Base-by-base conservation (phyloP, 2,797 vertebrate genomes). In the Prunella strophiata region DNA sequence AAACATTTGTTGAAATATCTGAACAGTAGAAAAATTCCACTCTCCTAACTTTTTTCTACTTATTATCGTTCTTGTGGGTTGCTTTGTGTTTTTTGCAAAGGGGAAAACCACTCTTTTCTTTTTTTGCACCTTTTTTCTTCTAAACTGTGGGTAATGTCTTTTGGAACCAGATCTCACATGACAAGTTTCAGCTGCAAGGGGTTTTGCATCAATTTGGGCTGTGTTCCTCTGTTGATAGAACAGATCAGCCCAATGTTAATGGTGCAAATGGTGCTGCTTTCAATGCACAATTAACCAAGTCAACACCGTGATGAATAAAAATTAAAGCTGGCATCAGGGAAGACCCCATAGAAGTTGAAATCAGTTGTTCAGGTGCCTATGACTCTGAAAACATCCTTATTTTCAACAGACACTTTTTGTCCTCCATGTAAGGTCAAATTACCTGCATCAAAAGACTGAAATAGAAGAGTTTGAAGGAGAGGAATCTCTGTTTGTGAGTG, bases 291-390 rank as follows among this genome's bases (percentile, higher is more conserved):
- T 97, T 96, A 95, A 90, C 81, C 88, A 97, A 81, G 89, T 95
- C 95, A 94, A 94, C 74, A 91, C 95, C 36, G 61, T 93, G 87
- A 94, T 96, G 92, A 97, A 97, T 96, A 93, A 96, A 96, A 96
- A 92, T 95, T 93, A 91, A 95, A 94, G 59, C 71, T 89, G 80
- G 59, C 67, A 79, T 71, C 51, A 66, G 59, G 32, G 13, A 88
- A 62, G 81, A 88, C 11, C 50, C 55, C 38, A 62, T 4, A 61
- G 76, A 96, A 89, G 75, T 88, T 74, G 38, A 94, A 70, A 94
- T 80, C 52, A 25, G n/a, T 88, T 91, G 32, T 66, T 84, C 82
- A 82, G 61, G 38, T 86, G 34, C 22, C 40, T 76, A 13, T 74
- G 51, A 62, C 26, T 91, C 70, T 27, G 21, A 50, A 67, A 91